phyloP scores from a whole-genome alignment of 1,140 invertebrate genomes.

The Meloidogyne hapla region DNA sequence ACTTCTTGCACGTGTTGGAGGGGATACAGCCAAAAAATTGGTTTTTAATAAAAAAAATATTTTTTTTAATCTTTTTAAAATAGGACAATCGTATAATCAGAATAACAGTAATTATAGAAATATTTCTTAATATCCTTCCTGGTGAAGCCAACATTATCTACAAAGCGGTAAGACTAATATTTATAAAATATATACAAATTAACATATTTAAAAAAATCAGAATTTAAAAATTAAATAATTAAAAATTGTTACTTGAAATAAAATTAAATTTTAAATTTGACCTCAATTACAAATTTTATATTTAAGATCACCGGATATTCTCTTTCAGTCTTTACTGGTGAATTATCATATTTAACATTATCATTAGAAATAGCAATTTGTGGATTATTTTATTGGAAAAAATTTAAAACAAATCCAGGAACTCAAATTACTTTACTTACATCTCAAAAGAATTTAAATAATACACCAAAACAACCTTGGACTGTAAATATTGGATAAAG shows the following conservation, averaged over 20 bases:
- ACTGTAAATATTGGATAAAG: neutral
- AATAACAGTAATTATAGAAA: slow-evolving; percentile 17
- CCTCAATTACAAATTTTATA: no score
- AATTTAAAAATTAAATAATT: no score
- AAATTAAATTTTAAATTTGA: no score
- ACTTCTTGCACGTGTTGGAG: slow-evolving; percentile 6
- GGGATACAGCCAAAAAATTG: neutral
- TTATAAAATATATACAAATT: no score
- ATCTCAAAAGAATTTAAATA: neutral
- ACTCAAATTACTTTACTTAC: neutral
- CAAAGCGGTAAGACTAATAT: neutral
- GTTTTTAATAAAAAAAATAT: neutral
- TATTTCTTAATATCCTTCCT: slow-evolving; percentile 12
- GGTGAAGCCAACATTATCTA: slow-evolving; percentile 11
- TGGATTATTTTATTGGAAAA: slow-evolving; percentile 3
- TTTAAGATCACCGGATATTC: neutral
- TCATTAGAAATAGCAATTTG: slow-evolving; percentile 7
- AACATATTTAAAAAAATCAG: neutral
- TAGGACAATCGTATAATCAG: slow-evolving; percentile 15
- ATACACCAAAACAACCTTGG: neutral
- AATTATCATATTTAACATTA: slow-evolving; percentile 7
- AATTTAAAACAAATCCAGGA: neutral
- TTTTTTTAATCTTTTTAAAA: neutral
- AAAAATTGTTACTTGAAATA: no score
- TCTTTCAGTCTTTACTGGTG: slow-evolving; percentile 4